Base-by-base conservation (phyloP, 2,797 vertebrate genomes). In the Phrynocephalus forsythii region DNA sequence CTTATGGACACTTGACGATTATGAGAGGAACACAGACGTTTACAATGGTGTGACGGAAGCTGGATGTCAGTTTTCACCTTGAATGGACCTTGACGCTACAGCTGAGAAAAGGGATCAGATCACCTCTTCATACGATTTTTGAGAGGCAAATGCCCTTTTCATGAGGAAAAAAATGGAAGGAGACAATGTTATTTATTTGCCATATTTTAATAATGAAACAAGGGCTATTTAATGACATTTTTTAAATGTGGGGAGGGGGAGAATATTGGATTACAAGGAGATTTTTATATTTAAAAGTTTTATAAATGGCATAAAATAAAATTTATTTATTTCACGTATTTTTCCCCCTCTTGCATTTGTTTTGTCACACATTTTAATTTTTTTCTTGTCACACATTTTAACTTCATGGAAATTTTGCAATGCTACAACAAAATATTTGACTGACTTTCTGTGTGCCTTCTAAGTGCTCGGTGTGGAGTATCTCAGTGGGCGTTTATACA, bases 221-320 rank as follows among this genome's bases (percentile, higher is more conserved):
- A 73, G 24, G 30, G 30, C 81, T 90, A 87, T 90, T 90, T 90
- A 86, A 87, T 66, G 7, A 9, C 44, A 52, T 79, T 89, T 89
- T 83, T 48, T 60, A n/a, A 48, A 82, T 50, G 28, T 38, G 33
- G 68, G 52, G 52, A 56, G 24, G 22, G 24, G 50, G 52, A 50
- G 15, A 79, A 66, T n/a, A 30, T 73, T 16, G 30, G 73, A 84
- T 20, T 20, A 68, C 48, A 48, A 75, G 18, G 20, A 18, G 18
- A 2, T 22, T 7, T 77, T 87, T 83, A 18, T 52, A 15, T 6
- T 33, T 67, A 86, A 81, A 52, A 52, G 10, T 86, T 83, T 84
- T 80, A 90, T 75, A 84, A 75, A 84, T 30, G 1, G 26, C 76
- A 16, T 68, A 33, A 87, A 87, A 87, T 87, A 87, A 90, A 75